phyloP scores from a whole-genome alignment of 2,113 vertebrate species.

The Pachypanchax playfairii region DNA sequence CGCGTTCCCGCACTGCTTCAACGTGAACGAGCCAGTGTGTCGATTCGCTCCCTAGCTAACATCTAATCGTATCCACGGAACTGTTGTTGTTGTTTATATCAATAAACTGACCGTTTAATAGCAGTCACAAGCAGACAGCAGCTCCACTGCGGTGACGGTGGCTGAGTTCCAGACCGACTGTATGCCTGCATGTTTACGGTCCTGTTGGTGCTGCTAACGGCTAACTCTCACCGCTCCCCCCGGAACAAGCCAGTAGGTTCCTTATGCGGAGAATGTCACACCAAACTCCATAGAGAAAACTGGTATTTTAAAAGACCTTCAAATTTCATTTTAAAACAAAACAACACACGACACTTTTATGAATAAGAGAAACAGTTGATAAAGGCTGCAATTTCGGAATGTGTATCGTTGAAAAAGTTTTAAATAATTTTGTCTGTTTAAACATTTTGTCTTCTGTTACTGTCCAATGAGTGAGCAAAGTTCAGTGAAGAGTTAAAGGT shows the following conservation, averaged over 20 bases:
- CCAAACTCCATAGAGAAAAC: background rate
- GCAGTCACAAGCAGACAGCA: rapidly evolving
- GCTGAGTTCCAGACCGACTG: rapidly evolving
- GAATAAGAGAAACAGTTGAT: rapidly evolving
- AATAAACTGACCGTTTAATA: background rate
- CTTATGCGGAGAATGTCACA: background rate
- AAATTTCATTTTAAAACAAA: rapidly evolving
- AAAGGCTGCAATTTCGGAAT: background rate
- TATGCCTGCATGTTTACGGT: background rate
- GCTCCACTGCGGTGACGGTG: rapidly evolving
- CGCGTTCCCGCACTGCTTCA: conserved; percentile 5
- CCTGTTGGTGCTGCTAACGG: conserved; percentile 2
- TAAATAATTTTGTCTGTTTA: background rate
- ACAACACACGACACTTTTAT: rapidly evolving
- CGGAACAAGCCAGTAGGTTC: conserved; percentile 13
- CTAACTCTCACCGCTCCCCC: conserved; percentile 14
- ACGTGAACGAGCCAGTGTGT: conserved; percentile 27
- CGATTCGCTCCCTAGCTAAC: conserved; percentile 40
- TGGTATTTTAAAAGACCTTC: background rate
- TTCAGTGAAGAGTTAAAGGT: background rate
- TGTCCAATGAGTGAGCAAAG: background rate
- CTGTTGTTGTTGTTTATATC: background rate
- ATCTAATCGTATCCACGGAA: background rate
- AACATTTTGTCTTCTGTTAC: background rate
- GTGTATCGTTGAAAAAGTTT: background rate